Evolutionary conservation across 53 echinoderm and acorn worm genomes (phyloP).

Genomic region (Echinometra lucunter): DNA sequence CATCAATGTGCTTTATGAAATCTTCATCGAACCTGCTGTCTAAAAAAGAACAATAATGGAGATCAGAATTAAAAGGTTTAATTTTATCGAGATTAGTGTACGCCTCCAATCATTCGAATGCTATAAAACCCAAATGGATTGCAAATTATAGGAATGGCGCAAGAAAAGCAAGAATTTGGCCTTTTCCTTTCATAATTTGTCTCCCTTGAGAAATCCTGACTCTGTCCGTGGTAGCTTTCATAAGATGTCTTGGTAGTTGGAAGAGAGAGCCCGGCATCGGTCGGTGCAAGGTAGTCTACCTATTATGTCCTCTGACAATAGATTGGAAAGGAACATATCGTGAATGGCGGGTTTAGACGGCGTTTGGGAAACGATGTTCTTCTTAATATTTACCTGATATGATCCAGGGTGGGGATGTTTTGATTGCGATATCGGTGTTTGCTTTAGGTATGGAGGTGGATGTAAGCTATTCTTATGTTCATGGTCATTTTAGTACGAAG

Average conservation of each 20-base stretch:
- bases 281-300: neutral
- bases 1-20: neutral
- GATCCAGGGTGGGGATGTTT: neutral
- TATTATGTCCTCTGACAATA: neutral
- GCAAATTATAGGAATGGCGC: neutral
- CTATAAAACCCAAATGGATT: neutral
- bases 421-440: neutral
- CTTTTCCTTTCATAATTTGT: neutral
- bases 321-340: neutral
- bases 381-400: neutral
- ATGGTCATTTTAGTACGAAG: neutral
- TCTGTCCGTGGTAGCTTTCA: neutral
- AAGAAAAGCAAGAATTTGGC: neutral
- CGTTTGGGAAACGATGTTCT: constrained; percentile 15
- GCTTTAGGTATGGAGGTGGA: neutral
- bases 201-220: constrained; percentile 6
- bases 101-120: neutral
- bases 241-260: neutral
- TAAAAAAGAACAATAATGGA: neutral
- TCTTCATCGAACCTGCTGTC: neutral
- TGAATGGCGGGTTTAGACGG: neutral
- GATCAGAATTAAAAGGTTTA: neutral
- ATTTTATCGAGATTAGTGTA: neutral
- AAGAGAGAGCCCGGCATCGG: neutral
- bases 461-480: neutral